Evolutionary conservation across 1,140 invertebrate genomes (phyloP).

Genomic region (Danaus plexippus): DNA sequence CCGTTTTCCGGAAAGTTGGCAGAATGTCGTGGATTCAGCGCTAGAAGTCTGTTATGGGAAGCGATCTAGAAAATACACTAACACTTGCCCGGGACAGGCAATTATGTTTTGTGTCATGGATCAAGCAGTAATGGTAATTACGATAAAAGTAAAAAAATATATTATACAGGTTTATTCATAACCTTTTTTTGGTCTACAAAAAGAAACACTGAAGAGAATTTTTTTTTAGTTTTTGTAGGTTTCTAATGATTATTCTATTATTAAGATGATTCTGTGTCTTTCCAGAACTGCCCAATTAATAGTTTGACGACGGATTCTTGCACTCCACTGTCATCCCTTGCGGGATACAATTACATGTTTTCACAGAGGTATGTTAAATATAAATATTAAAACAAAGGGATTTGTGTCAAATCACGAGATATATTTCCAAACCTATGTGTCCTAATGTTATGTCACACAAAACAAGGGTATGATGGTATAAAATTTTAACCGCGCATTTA

Average conservation of each 20-base stretch:
- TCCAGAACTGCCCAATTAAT: conserved; percentile 40
- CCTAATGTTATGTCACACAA: too few species aligned
- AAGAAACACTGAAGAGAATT: too few species aligned
- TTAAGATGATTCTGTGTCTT: conserved; percentile 6
- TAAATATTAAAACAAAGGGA: not conserved
- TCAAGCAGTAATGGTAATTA: conserved; percentile 30
- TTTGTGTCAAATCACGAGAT: too few species aligned
- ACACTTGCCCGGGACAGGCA: conserved; percentile 49
- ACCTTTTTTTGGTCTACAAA: too few species aligned
- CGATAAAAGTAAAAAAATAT: too few species aligned
- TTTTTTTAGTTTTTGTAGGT: too few species aligned
- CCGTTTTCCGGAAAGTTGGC: conserved; percentile 34
- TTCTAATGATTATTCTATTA: not conserved
- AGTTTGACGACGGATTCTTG: conserved; percentile 31
- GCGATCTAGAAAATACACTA: conserved; percentile 32
- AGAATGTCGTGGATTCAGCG: conserved; percentile 19
- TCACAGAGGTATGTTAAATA: conserved; percentile 37
- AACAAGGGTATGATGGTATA: too few species aligned
- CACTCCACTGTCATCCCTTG: conserved; percentile 27
- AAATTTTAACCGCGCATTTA: conserved; percentile 1
- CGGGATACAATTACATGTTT: conserved; percentile 42
- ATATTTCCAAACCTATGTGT: too few species aligned
- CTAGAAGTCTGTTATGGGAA: conserved; percentile 35
- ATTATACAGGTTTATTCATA: too few species aligned
- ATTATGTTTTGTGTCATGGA: conserved; percentile 49